Conservation (phyloP, 2,113 vertebrate genomes). For the Ptilonorhynchus violaceus region DNA sequence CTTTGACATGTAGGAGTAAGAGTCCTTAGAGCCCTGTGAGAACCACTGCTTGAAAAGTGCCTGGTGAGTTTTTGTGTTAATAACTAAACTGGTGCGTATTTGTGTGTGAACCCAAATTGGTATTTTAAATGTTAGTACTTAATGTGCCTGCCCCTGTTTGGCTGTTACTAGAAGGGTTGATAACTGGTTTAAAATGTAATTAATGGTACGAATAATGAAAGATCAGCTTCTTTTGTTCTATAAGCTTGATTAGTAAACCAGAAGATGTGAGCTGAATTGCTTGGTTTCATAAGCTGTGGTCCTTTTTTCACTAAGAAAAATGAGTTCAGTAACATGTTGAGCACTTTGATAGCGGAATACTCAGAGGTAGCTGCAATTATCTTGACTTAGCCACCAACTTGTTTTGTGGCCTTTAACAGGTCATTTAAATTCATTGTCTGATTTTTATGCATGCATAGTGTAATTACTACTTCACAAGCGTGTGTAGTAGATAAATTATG, state of each 20-base stretch:
- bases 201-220: not conserved
- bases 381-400: conserved; percentile 7
- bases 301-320: not conserved
- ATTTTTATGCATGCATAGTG: not conserved
- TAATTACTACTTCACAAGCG: not conserved
- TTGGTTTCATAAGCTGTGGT: not conserved
- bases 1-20: not conserved
- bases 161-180: not conserved
- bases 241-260: not conserved
- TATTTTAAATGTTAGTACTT: not conserved
- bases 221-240: not conserved
- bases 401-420: conserved; percentile 30
- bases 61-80: not conserved
- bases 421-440: conserved; percentile 19
- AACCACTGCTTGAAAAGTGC: not conserved
- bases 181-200: not conserved
- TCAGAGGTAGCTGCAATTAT: not conserved
- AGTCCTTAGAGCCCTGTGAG: not conserved
- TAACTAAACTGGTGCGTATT: not conserved
- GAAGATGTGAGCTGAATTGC: not conserved
- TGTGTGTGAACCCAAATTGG: not conserved
- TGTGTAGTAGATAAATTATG: conserved; percentile 20
- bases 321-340: not conserved
- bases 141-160: not conserved
- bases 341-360: not conserved